Conservation (phyloP, 2,888 invertebrate genomes). For the Sarcophaga carnaria region DNA sequence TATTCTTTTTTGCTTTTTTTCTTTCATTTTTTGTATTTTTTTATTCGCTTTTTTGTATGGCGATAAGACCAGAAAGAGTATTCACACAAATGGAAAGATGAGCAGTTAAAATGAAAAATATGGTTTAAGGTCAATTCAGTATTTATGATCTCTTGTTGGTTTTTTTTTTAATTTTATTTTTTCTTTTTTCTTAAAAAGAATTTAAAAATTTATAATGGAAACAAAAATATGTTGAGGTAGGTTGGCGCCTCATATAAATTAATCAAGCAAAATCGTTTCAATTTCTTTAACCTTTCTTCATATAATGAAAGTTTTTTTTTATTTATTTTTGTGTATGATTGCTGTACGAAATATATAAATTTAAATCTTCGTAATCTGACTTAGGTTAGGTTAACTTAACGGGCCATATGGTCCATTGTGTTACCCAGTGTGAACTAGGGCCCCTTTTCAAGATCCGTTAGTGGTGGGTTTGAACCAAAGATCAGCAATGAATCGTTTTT, state of each 20-base stretch:
- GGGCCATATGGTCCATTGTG: too few species aligned
- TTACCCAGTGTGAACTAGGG: too few species aligned
- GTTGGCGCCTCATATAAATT: background rate
- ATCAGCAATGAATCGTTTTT: too few species aligned
- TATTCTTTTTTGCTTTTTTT: background rate
- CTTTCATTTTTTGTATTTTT: background rate
- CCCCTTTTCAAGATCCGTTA: too few species aligned
- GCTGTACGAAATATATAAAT: too few species aligned
- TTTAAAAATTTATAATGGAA: slow-evolving; percentile 14
- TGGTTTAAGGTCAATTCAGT: slow-evolving; percentile 62
- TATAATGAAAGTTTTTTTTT: background rate
- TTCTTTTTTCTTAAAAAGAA: background rate
- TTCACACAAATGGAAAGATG: background rate
- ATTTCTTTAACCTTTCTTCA: background rate
- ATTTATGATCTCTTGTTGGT: slow-evolving; percentile 4
- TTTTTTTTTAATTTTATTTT: background rate
- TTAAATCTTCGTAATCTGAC: too few species aligned
- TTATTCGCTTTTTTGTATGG: background rate
- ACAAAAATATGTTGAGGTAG: slow-evolving; percentile 53
- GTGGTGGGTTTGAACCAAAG: too few species aligned
- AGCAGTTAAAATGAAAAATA: background rate
- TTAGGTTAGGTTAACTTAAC: too few species aligned
- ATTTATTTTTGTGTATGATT: too few species aligned
- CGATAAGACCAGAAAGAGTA: background rate
- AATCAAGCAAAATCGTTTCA: background rate